Percentiles rank a stretch among this genome's conserved stretches.
Conservation (phyloP, 2,113 vertebrate species). For the Misgurnus mizolepis region DNA sequence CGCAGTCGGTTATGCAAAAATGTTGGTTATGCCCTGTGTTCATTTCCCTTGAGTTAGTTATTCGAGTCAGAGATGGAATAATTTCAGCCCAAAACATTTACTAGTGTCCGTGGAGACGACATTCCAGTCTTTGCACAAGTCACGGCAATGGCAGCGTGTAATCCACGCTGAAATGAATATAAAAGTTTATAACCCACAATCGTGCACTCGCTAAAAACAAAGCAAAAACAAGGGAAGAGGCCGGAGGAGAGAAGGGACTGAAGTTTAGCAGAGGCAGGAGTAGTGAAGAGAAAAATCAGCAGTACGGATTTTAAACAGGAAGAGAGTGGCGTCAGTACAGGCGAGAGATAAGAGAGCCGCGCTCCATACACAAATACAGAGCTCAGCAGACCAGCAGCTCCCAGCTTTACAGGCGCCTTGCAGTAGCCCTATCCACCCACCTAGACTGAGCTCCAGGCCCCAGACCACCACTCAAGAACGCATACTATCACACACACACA, state of each 20-base stretch:
- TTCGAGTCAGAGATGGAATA: slow-evolving; percentile 40
- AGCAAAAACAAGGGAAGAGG: slow-evolving; percentile 12
- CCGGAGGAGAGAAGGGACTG: slow-evolving; percentile 54
- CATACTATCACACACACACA: slow-evolving; percentile 10
- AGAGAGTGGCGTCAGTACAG: slow-evolving; percentile 90
- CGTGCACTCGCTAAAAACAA: not conserved
- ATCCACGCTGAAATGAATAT: slow-evolving; percentile 67
- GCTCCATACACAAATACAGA: slow-evolving; percentile 86
- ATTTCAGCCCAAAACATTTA: slow-evolving; percentile 52
- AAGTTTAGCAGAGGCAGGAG: slow-evolving; percentile 75
- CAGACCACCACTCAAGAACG: slow-evolving; percentile 67
- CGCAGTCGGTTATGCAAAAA: slow-evolving; percentile 51
- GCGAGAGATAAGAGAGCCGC: slow-evolving; percentile 85
- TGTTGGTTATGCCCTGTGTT: not conserved
- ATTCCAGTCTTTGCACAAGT: slow-evolving; percentile 57
- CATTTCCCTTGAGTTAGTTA: slow-evolving; percentile 29
- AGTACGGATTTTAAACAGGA: slow-evolving; percentile 97
- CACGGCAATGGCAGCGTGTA: slow-evolving; percentile 64
- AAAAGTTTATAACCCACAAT: slow-evolving; percentile 52
- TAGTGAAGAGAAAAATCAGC: slow-evolving; percentile 84
- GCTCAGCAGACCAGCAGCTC: slow-evolving; percentile 73
- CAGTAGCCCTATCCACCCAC: slow-evolving; percentile 63
- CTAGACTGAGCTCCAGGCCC: slow-evolving; percentile 60
- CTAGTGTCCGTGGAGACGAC: slow-evolving; percentile 50
- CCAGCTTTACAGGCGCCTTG: slow-evolving; percentile 70